Evolutionary conservation across 2,113 vertebrate species (phyloP), one percentile per base, ranked within the genome.

Genomic region (Platanista minor): DNA sequence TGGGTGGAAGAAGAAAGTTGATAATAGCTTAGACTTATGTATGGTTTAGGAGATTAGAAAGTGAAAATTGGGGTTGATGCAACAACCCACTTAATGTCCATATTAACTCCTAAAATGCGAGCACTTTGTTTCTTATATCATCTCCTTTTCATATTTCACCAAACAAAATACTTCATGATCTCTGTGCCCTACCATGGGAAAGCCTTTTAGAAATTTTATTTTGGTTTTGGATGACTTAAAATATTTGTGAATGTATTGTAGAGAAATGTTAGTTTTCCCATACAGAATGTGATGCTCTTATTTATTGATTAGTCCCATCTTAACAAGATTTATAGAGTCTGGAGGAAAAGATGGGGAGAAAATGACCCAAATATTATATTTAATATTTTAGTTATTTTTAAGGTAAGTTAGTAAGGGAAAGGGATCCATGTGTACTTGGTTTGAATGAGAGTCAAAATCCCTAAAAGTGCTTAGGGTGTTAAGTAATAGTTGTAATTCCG

Each of bases 11-110:
- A 78, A 92, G 87, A 75, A 95, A 95, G 66, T 90, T 91, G 88
- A 43, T 94, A 95, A 90, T 80, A 93, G 29, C n/a, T 97, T 27
- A 88, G 71, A 77, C 23, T 86, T 88, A 74, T 6, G 27, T 80
- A n/a, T 91, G 93, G 85, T 82, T 94, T 43, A 97, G 36, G 71
- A 87, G 84, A 94, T 96, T 80, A 95, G 52, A 92, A 92, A 97
- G 80, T 90, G 11, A 96, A 92, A 92, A 87, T 80, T 67, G 52
- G 17, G 11, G 13, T 54, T 86, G 61, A 80, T 91, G 39, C 31
- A 95, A 23, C 59, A 91, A 21, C 20, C 52, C 31, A 57, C 21
- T 84, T 83, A 57, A 41, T 88, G 31, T 72, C 21, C 77, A 61
- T 46, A 18, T 83, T 89, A 78, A 74, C 33, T 75, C 81, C 41